These are phyloP conservation scores for Oncorhynchus tshawytscha DNA, from an alignment of 2,113 vertebrate species.

Conservation along the genomic window DNA sequence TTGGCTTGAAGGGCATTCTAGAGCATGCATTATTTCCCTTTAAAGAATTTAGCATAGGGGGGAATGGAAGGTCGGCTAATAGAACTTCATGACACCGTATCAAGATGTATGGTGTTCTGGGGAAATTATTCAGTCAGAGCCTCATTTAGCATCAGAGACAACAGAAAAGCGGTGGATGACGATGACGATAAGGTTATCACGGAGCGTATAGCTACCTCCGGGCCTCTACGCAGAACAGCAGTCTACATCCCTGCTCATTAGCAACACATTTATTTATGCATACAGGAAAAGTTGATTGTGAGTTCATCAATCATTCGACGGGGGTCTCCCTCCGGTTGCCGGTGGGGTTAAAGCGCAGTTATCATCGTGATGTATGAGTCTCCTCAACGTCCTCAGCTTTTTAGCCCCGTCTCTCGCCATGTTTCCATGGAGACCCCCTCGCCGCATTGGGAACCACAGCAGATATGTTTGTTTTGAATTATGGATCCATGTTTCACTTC, in stretches of 20 bases:
- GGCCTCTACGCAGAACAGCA: neutral
- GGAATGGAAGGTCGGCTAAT: neutral
- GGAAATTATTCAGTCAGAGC: neutral
- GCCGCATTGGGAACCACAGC: neutral
- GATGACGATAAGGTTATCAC: constrained; percentile 38
- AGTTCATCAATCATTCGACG: constrained; percentile 51
- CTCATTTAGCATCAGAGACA: no score
- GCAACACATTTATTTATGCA: constrained; percentile 46
- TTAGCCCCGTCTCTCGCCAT: no score
- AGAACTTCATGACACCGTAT: constrained; percentile 35
- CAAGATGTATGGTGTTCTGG: constrained; percentile 7
- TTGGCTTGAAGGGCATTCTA: no score
- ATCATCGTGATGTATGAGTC: constrained; percentile 61
- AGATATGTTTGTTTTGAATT: neutral
- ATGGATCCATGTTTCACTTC: neutral
- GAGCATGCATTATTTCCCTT: no score
- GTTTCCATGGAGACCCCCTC: constrained; percentile 28
- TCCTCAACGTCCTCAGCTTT: constrained; percentile 38
- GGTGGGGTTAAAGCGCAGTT: constrained; percentile 53
- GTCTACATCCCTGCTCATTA: constrained; percentile 34
- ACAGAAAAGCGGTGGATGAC: constrained; percentile 8
- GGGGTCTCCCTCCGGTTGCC: constrained; percentile 32
- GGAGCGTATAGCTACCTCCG: neutral
- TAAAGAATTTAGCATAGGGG: neutral
- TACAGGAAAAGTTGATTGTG: constrained; percentile 52